Evolutionary conservation across 2,113 vertebrate genomes (phyloP), one percentile per base, ranked within the genome.

Genomic region (Procavia capensis): DNA sequence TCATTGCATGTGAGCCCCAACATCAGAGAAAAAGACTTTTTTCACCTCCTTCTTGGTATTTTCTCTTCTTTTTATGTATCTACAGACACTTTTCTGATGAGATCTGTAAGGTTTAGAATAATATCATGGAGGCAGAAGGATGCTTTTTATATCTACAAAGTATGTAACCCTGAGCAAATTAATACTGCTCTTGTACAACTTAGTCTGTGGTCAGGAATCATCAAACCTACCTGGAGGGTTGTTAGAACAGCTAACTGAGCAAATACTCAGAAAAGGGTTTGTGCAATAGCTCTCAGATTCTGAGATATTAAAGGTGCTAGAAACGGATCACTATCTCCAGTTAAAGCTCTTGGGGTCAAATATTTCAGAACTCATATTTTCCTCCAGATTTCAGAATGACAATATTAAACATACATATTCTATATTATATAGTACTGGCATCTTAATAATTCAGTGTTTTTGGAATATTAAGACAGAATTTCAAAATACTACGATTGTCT

Each of bases 81-180:
- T 34, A 16, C 4, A 39, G n/a, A 50, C 2, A 74, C 11, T 90
- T 89, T 94, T 72, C 47, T 68, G 86, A 64, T 91, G 95, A 79
- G 68, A 86, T 70, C 27, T 80, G 72, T 1, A 50, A 36, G 41
- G 13, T 78, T 72, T 88, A 87, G 45, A 79, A 78, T 90, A 57
- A 31, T 13, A 85, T 95, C 95, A 89, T 45, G 34, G 68, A 95
- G 27, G 84, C 76, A 92, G 61, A 83, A 84, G 9, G 43, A 80
- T 29, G 91, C 82, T 85, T 25, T 82, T 70, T 39, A 36, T 94
- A 63, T 76, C 90, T 92, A 83, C 82, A 50, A 96, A 80, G 79
- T 34, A 0, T 91, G 75, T 88, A 90, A 95, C 0, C 79, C 45
- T 91, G 74, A 96, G 20, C 47, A 85, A 72, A 68, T 78, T 86